Percentiles rank a stretch among this genome's conserved stretches.
Evolutionary conservation across 2,113 vertebrate species (phyloP).

Genomic region (Tricholaema leucomelas): DNA sequence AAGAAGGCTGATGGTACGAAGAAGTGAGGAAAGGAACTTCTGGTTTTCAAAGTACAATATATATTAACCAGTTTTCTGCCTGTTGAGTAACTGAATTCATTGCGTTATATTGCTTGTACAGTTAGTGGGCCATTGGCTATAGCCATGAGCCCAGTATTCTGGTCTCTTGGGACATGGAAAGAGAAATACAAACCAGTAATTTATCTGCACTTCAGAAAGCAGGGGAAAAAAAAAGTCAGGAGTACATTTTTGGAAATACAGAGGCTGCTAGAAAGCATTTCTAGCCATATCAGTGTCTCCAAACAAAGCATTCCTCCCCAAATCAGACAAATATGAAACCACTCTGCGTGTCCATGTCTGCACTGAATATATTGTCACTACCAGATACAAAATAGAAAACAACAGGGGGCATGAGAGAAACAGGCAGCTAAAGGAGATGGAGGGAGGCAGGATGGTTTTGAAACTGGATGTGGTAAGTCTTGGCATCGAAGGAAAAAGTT

Average conservation of each 20-base stretch:
- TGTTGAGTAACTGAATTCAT: background rate
- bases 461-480: background rate
- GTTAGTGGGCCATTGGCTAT: background rate
- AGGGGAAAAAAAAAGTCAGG: background rate
- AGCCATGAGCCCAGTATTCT: background rate
- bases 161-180: background rate
- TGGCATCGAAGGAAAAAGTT: conserved; percentile 27
- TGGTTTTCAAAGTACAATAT: background rate
- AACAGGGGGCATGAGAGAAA: background rate
- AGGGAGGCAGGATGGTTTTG: background rate
- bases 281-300: background rate
- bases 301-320: background rate
- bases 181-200: background rate
- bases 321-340: background rate
- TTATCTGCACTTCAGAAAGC: background rate
- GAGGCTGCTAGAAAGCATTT: background rate
- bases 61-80: background rate
- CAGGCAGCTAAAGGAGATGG: background rate
- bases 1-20: background rate
- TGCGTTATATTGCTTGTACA: background rate
- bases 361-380: background rate
- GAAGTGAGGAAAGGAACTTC: background rate
- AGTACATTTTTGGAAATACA: background rate
- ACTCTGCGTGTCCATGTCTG: background rate
- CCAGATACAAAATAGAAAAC: background rate